These are phyloP conservation scores for Drosophila chauvacae DNA, from an alignment of 1,140 invertebrate genomes.

Conservation along the genomic window DNA sequence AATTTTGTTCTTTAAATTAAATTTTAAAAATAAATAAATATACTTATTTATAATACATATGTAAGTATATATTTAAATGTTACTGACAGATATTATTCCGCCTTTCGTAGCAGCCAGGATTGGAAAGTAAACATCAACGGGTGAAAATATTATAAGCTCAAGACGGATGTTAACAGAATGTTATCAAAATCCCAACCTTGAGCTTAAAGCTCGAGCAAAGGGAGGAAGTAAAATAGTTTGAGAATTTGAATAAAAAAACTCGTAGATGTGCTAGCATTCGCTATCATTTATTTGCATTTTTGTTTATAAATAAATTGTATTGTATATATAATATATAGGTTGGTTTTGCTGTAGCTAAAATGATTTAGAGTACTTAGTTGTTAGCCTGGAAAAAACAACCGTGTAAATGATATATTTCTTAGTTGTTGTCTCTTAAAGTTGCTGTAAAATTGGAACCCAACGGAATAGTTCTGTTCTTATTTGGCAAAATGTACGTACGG, in stretches of 20 bases:
- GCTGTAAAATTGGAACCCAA: slow-evolving; percentile 51
- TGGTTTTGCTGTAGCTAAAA: slow-evolving; percentile 26
- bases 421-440: slow-evolving; percentile 40
- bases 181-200: not conserved
- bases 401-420: slow-evolving; percentile 57
- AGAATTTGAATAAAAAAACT: slow-evolving; percentile 2
- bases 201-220: slow-evolving; percentile 15
- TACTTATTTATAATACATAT: too few relatives aligned
- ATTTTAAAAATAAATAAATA: too few relatives aligned
- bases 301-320: slow-evolving; percentile 37
- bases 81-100: not conserved
- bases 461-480: slow-evolving; percentile 46
- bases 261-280: slow-evolving; percentile 9
- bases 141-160: not conserved
- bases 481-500: slow-evolving; percentile 61
- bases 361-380: slow-evolving; percentile 30
- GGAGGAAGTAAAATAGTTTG: not conserved
- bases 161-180: slow-evolving; percentile 6
- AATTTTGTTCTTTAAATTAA: too few relatives aligned
- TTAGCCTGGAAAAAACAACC: slow-evolving; percentile 32
- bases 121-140: not conserved
- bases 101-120: slow-evolving; percentile 1
- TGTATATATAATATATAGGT: slow-evolving; percentile 22
- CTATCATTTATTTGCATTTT: slow-evolving; percentile 36
- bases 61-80: too few relatives aligned